Evolutionary conservation across 2,113 vertebrate genomes (phyloP), one percentile per base, ranked within the genome.

Genomic region (Amphilophus citrinellus): DNA sequence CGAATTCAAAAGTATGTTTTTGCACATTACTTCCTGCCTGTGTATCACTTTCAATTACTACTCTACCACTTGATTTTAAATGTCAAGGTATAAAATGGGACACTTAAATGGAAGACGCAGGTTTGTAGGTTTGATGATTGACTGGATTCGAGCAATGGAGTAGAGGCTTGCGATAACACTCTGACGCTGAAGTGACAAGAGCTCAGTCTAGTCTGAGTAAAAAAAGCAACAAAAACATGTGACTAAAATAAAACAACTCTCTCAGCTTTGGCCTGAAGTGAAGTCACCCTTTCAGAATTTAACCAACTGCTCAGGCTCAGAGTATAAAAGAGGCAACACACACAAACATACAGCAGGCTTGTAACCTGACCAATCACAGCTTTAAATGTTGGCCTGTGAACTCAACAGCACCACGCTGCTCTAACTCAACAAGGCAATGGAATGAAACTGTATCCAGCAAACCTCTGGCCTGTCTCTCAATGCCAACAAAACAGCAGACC

Each of bases 401-500:
- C 83, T 82, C 85, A 10, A 39, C 80, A 50, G 37, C 85, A 63
- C 63, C 7, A 24, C 3, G 15, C 77, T 47, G 79, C 11, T 13
- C 59, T 61, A 89, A 53, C 87, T 86, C 76, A 87, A 85, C 84
- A 83, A 83, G 85, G 80, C 82, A 75, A 81, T 42, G 79, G 84
- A 85, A 78, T 84, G 88, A 91, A 91, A 91, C 87, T 24, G 89
- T 71, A 90, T 50, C 89, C 87, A 8, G 76, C 80, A 35, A 18
- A 75, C 83, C 85, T 84, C 81, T 53, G 85, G 84, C 63, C 61
- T 66, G 2, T 59, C 65, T 89, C 76, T 50, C 13, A 17, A 53
- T 84, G 82, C 88, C 88, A 85, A 80, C 57, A 81, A 88, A 92
- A 90, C 82, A 84, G 87, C 85, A 92, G 86, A 90, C 82, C 68